These are phyloP conservation scores for Gonioctena quinquepunctata DNA, from an alignment of 1,140 invertebrate genomes.

Conservation along the genomic window DNA sequence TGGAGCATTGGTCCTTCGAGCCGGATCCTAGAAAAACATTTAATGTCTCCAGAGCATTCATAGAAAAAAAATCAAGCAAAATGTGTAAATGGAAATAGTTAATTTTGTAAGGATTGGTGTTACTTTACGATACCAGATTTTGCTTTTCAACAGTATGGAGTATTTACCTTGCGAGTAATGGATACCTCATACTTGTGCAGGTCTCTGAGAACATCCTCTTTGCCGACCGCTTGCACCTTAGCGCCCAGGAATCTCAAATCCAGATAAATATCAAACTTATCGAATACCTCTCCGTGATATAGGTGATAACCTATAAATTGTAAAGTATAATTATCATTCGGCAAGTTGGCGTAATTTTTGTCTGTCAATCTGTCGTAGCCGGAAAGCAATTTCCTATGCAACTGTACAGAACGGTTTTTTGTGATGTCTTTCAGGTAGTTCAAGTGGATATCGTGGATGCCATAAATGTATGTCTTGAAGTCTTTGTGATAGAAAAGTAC, in stretches of 20 bases:
- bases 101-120: too few species aligned
- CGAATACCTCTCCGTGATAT: slow-evolving; percentile 39
- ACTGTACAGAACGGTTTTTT: slow-evolving; percentile 25
- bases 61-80: too few species aligned
- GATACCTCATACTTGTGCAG: slow-evolving; percentile 48
- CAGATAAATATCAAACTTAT: slow-evolving; percentile 51
- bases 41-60: too few species aligned
- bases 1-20: too few species aligned
- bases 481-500: slow-evolving; percentile 45
- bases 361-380: slow-evolving; percentile 43
- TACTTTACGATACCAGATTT: too few species aligned
- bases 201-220: slow-evolving; percentile 53
- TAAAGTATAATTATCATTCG: slow-evolving; percentile 56
- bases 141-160: too few species aligned
- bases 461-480: slow-evolving; percentile 49
- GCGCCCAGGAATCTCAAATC: slow-evolving; percentile 53
- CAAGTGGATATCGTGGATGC: slow-evolving; percentile 43
- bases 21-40: too few species aligned
- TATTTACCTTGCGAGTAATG: slow-evolving; percentile 40
- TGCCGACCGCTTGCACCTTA: slow-evolving; percentile 51
- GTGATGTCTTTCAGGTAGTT: slow-evolving; percentile 22
- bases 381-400: slow-evolving; percentile 48
- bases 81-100: too few species aligned
- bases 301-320: slow-evolving; percentile 57
- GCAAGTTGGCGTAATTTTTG: slow-evolving; percentile 37